Evolutionary conservation across 2,888 invertebrate species (phyloP), one percentile per base, ranked within the genome.

Genomic region (Odontomyia ornata): DNA sequence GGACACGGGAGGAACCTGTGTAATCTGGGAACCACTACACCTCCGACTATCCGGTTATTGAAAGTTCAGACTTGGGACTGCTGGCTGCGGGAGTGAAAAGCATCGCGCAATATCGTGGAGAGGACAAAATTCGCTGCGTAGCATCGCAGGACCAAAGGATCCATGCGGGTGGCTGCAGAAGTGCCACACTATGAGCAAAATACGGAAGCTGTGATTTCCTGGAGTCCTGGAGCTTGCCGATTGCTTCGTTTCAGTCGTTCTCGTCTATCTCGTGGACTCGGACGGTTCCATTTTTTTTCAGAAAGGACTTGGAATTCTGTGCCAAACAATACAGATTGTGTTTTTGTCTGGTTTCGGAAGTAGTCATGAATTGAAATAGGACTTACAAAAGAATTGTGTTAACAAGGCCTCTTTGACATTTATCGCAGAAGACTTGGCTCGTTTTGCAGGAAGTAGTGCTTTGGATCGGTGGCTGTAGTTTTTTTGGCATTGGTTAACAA

Each of bases 191-290:
- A 21, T 21, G 56, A 9, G 47, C 27, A 56, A 56, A 52, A 72
- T 30, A 72, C 52, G 27, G 28, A 56, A 23, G 25, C 71, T 27
- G 52, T 69, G 52, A 65, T 65, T 56, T 52, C 28, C 71, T 72
- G 71, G 65, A 52, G 52, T 72, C 71, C 71, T 52, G 52, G 71
- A 72, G 71, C 56, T 23, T 72, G 56, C 52, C 36, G 71, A 72
- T 65, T 21, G 56, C 27, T 72, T 72, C 71, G 56, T 52, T 72
- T 72, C 56, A 72, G 71, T 72, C 30, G 71, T n/a, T 72, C 71
- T 72, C 71, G 71, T 18, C 46, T 72, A 72, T 72, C 52, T 28
- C 56, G 52, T 47, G 71, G 47, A 72, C 47, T 72, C 71, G 28
- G 71, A 72, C 56, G 71, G 1, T 69, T 62, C 36, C 13, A 5